Base-by-base conservation (phyloP, 2,888 invertebrate species). In the Chorisops tibialis region DNA sequence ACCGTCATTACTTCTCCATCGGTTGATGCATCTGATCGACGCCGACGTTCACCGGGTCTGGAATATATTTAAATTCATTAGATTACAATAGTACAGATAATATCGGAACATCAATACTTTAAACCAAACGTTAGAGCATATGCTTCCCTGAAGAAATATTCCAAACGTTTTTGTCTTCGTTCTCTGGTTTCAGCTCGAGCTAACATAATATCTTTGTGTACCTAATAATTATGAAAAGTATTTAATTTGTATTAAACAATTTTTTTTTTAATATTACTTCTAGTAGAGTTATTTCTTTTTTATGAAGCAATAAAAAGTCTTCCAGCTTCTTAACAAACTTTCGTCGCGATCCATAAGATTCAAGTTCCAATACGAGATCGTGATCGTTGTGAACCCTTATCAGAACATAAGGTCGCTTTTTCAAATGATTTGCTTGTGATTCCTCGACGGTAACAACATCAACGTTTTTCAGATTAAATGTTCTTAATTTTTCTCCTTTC, bases 131-230 rank as follows among this genome's bases (percentile, higher is more conserved):
- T 95, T 63, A 96, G 81, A 0, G 95, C 93, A 72, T 96, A 96
- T 0, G 96, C 96, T 80, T 96, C 96, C 64, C 96, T 83, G 79
- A 97, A 97, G 82, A 97, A 97, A 80, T 95, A 90, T 74, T 96
- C 96, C 59, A 97, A 77, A 68, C 93, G 88, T 70, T 91, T 89
- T 74, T 96, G 95, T n/a, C 96, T 79, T 6, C 96, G 82, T 72
- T 96, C 95, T 68, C 93, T 88, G 1, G 96, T 96, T 78, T 96
- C 96, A 7, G 95, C 95, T 72, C 93, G 90, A 7, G 91, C 89
- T 61, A 95, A 75, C 84, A 96, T 91, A 66, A 91, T 86, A 68
- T 95, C 95, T 30, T 93, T 83, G 69, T 74, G 77, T 71, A 88
- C 87, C 65, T 65, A 22, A 41, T 59, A 62, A 37, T 41, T 38